Evolutionary conservation across 1,140 invertebrate species (phyloP).

Genomic region (Diabrotica virgifera): DNA sequence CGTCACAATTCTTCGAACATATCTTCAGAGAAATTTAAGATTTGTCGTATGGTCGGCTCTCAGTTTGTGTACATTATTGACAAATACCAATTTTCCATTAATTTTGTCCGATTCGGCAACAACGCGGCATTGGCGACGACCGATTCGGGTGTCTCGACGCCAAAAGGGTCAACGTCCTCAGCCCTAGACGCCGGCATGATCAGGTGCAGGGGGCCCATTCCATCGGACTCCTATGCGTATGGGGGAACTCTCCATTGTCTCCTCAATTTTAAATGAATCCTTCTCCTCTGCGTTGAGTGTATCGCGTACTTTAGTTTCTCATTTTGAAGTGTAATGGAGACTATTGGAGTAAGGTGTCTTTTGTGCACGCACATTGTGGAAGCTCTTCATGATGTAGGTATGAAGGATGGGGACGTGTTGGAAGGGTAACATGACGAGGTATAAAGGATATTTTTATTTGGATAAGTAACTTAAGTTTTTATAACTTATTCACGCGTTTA

Average conservation of each 20-base stretch:
- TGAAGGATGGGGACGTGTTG: too few relatives aligned
- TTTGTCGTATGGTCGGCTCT: too few relatives aligned
- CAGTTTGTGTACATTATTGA: too few relatives aligned
- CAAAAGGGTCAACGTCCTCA: not conserved
- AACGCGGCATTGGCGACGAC: not conserved
- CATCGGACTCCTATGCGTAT: not conserved
- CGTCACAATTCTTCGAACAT: too few relatives aligned
- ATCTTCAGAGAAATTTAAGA: too few relatives aligned
- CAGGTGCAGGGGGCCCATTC: not conserved
- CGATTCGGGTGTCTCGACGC: not conserved
- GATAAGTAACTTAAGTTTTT: too few relatives aligned
- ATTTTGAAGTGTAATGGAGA: not conserved
- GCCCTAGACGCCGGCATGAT: not conserved
- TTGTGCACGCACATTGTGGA: not conserved
- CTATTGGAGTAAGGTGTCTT: not conserved
- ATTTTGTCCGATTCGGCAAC: not conserved
- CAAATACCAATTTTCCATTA: too few relatives aligned
- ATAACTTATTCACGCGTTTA: too few relatives aligned
- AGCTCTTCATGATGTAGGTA: too few relatives aligned
- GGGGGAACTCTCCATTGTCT: not conserved
- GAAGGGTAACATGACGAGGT: too few relatives aligned
- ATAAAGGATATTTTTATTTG: too few relatives aligned
- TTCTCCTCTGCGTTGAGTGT: not conserved
- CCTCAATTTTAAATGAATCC: conserved; percentile 2
- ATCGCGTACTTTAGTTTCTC: not conserved